Conservation (phyloP, 2,888 invertebrate species). For the Macrosoma leucophasiata region DNA sequence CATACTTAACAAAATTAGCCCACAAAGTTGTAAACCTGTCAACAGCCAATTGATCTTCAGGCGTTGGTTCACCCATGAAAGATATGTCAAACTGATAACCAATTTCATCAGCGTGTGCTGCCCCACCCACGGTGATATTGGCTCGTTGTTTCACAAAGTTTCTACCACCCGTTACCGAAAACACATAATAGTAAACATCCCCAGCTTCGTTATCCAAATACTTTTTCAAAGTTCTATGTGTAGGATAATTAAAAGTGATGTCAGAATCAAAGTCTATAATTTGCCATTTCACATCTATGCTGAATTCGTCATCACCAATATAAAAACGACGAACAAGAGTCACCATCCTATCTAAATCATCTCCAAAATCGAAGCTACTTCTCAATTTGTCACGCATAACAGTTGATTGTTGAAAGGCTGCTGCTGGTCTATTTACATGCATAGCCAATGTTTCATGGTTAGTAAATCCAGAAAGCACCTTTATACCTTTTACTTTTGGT, state of each 20-base stretch:
- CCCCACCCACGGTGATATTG: constrained; percentile 29
- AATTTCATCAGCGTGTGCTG: constrained; percentile 40
- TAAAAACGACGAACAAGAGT: constrained; percentile 34
- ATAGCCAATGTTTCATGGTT: constrained; percentile 36
- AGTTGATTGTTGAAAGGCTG: constrained; percentile 5
- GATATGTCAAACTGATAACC: constrained; percentile 38
- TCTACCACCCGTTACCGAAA: constrained; percentile 37
- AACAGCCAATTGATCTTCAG: constrained; percentile 36
- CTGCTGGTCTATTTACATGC: constrained; percentile 26
- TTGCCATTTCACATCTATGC: constrained; percentile 21
- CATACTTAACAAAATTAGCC: constrained; percentile 49
- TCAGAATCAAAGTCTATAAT: constrained; percentile 41
- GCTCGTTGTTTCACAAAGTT: constrained; percentile 24
- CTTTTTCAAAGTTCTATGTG: constrained; percentile 34
- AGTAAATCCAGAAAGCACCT: constrained; percentile 37
- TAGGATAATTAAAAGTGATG: constrained; percentile 36
- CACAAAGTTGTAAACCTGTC: constrained; percentile 48
- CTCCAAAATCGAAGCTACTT: constrained; percentile 25
- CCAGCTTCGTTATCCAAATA: constrained; percentile 24
- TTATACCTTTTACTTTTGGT: constrained; percentile 27
- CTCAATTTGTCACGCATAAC: constrained; percentile 19
- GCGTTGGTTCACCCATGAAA: constrained; percentile 16
- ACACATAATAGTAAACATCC: constrained; percentile 39
- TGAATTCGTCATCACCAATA: constrained; percentile 31
- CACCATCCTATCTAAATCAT: constrained; percentile 23